A percentile compares a stretch with the other conserved stretches of the same genome.
phyloP scores from a whole-genome alignment of 2,797 vertebrate species.

The Oreortyx pictus region DNA sequence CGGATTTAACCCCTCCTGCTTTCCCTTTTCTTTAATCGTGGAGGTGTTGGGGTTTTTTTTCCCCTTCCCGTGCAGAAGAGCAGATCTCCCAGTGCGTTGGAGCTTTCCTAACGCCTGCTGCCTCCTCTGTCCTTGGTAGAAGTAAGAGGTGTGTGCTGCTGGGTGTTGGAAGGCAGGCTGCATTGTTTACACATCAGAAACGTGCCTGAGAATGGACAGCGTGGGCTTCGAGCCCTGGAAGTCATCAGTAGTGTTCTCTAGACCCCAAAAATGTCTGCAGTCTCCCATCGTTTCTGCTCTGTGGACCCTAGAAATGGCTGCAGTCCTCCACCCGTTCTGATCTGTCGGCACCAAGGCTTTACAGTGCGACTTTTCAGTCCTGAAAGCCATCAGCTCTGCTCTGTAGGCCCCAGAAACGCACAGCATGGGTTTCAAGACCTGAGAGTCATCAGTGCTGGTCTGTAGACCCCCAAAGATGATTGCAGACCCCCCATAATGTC shows the following conservation, averaged over 20 bases:
- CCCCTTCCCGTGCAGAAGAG: background rate
- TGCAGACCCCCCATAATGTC: too few species aligned
- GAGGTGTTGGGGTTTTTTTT: fast-evolving
- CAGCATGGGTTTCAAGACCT: background rate
- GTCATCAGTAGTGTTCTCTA: too few species aligned
- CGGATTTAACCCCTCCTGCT: background rate
- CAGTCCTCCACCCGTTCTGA: too few species aligned
- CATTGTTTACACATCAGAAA: background rate
- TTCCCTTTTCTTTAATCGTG: background rate
- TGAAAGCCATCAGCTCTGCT: too few species aligned
- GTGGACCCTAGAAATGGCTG: too few species aligned
- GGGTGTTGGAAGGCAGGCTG: background rate
- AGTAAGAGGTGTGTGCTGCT: background rate
- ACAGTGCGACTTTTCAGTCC: too few species aligned
- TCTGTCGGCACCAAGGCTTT: too few species aligned
- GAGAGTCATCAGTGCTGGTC: background rate
- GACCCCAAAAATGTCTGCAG: too few species aligned
- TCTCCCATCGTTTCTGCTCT: too few species aligned
- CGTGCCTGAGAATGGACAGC: background rate
- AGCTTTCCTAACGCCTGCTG: background rate
- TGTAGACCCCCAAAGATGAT: too few species aligned
- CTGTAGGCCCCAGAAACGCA: too few species aligned
- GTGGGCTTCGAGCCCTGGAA: too few species aligned
- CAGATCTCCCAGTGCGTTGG: fast-evolving
- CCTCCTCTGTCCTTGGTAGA: background rate